Base-by-base conservation (phyloP, 1,140 invertebrate genomes). In the Papilio glaucus region DNA sequence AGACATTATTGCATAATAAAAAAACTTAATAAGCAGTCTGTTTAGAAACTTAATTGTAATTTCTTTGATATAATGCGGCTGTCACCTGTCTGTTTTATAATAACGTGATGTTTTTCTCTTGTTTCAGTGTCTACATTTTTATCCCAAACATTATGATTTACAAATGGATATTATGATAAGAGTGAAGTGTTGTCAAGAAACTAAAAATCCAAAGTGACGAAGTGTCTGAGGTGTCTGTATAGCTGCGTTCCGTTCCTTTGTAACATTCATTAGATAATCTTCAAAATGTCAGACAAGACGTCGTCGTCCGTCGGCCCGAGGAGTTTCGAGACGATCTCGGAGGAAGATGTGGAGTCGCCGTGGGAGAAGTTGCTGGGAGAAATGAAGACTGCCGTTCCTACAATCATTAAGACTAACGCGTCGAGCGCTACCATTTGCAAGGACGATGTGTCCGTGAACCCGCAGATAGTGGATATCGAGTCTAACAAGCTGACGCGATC, bases 131-230 rank as follows among this genome's bases (percentile, higher is more conserved):
- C 91, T 91, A 91, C 89, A 91, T 91, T 93, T 93, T 86, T 91
- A 91, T 77, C 91, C 91, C 84, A 93, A 93, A 88, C 91, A 93
- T 91, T 93, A 93, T 93, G 91, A 93, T 93, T 93, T 93, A 93
- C 91, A 93, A 93, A 93, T 93, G 91, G 91, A 93, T 93, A 93
- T 93, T 93, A 93, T 91, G 89, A 93, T 93, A 88, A 88, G 91
- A 93, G 91, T 93, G 89, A 93, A 93, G 91, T 93, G 91, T 82
- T 93, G 88, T 87, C 91, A 93, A 93, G 89, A 90, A 93, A 91
- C 89, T 93, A 91, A 91, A 90, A 93, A 93, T 84, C 91, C 91
- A 85, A 91, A 93, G 91, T 93, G 91, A 93, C 89, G 84, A 90
- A 90, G 89, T 90, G 85, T 77, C 83, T 78, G 85, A 82, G 86